A percentile compares a stretch with the other conserved stretches of the same genome.
These are phyloP conservation scores for Drosophila aldrichi DNA, from an alignment of 2,888 invertebrate species.

Conservation along the genomic window DNA sequence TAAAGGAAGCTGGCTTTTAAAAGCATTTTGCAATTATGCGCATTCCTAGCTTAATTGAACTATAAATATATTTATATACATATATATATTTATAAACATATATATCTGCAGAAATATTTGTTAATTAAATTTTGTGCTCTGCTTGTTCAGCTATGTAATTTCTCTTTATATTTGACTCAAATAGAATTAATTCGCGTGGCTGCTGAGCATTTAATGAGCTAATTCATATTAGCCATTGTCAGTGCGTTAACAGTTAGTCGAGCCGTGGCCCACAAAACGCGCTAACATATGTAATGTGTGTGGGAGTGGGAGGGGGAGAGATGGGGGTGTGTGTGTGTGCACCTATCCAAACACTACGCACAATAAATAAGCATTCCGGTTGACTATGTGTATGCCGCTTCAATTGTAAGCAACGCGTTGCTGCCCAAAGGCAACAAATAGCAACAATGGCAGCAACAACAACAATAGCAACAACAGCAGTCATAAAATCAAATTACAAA, in stretches of 20 bases:
- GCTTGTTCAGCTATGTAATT: slow-evolving; percentile 6
- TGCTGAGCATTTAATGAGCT: slow-evolving; percentile 21
- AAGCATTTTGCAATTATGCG: no score
- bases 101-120: neutral
- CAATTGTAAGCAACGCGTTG: slow-evolving; percentile 49
- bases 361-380: slow-evolving; percentile 13
- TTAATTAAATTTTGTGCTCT: neutral
- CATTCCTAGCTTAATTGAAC: neutral
- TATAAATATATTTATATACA: neutral
- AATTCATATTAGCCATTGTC: slow-evolving; percentile 62
- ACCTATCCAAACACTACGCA: slow-evolving; percentile 10
- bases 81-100: neutral
- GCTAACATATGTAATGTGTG: slow-evolving; percentile 1
- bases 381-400: slow-evolving; percentile 13
- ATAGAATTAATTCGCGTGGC: slow-evolving; percentile 4
- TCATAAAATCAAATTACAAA: slow-evolving; percentile 81
- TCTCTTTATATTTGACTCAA: neutral
- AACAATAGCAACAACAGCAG: slow-evolving; percentile 13
- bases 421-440: slow-evolving; percentile 1
- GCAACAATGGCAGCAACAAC: slow-evolving; percentile 5
- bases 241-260: slow-evolving; percentile 68
- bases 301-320: neutral
- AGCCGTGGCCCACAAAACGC: neutral
- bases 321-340: neutral
- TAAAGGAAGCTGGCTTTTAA: no score